Evolutionary conservation across 30 jellyfish, hydroid and myxozoan genomes (phyloP), one percentile per base, ranked within the genome.

Genomic region (Haliclystus octoradiatus): DNA sequence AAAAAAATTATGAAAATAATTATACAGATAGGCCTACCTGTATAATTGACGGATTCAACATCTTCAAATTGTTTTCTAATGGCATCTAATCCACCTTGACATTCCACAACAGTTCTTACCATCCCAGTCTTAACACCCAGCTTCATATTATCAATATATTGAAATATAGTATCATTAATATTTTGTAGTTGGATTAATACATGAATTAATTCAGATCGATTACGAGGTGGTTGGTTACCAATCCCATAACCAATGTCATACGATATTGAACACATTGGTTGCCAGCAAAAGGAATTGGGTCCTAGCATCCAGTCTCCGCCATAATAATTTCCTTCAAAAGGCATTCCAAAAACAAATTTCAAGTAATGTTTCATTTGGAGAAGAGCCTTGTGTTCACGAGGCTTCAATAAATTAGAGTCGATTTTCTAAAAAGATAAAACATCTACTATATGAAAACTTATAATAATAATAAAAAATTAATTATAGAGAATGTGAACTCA

Each of bases 271-370:
- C 96, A 86, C 0, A 86, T 86, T 1, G 96, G 92, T 63, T 86
- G 94, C 83, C 92, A 68, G 32, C 96, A 86, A 64, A 86, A 79
- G 4, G 84, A 66, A 57, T 77, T 72, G 0, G 96, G 96, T 26
- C 96, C 96, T 26, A 86, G 73, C 86, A 86, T 69, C 96, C 96
- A 86, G 35, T 79, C 80, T 1, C 92, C 96, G 30, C 86, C 85
- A 50, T 77, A 69, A 69, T 79, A 86, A 52, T 86, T 86, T 53
- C 31, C 92, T 19, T 79, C 86, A 60, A 68, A 78, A 2, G 94
- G 87, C 25, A 25, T 50, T 9, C 93, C 96, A 67, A 72, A 86
- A 73, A 75, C 75, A 57, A 78, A 79, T 65, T 86, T 80, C 71
- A 86, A 62, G 77, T 79, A 86, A 69, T 86, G 96, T 51, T 49